Conservation (phyloP, 2,797 vertebrate genomes). For the Muscicapa comitata region DNA sequence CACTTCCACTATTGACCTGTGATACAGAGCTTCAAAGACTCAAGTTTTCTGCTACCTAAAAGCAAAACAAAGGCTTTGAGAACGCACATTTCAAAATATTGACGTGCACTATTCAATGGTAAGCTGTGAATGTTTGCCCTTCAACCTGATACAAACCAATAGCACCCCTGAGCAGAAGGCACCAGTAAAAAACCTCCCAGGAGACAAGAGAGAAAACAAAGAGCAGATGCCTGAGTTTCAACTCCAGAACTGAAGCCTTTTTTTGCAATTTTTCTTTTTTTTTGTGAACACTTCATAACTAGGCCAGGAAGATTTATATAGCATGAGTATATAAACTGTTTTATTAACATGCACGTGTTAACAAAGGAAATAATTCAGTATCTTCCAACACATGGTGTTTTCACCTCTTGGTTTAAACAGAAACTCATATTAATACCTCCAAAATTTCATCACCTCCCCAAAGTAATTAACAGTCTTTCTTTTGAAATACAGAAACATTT, state of each 20-base stretch:
- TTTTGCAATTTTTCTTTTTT: neutral
- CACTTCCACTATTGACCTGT: neutral
- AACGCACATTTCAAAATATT: neutral
- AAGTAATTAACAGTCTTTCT: neutral
- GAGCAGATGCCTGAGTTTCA: neutral
- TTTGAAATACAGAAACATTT: neutral
- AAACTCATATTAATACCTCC: neutral
- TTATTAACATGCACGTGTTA: neutral
- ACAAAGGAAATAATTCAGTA: neutral
- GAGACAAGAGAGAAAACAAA: neutral
- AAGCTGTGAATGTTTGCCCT: neutral
- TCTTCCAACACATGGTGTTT: neutral
- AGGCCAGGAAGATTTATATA: neutral
- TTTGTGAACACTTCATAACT: neutral
- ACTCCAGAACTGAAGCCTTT: neutral
- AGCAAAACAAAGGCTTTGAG: neutral
- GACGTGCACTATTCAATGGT: rapidly evolving
- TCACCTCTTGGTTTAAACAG: neutral
- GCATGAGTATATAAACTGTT: neutral
- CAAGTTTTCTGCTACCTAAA: neutral
- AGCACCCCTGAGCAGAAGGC: neutral
- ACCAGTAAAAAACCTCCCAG: neutral
- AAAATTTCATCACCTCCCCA: neutral
- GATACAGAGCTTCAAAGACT: neutral
- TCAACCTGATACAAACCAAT: neutral